Base-by-base conservation (phyloP, 2,888 invertebrate genomes). In the Cancer borealis region DNA sequence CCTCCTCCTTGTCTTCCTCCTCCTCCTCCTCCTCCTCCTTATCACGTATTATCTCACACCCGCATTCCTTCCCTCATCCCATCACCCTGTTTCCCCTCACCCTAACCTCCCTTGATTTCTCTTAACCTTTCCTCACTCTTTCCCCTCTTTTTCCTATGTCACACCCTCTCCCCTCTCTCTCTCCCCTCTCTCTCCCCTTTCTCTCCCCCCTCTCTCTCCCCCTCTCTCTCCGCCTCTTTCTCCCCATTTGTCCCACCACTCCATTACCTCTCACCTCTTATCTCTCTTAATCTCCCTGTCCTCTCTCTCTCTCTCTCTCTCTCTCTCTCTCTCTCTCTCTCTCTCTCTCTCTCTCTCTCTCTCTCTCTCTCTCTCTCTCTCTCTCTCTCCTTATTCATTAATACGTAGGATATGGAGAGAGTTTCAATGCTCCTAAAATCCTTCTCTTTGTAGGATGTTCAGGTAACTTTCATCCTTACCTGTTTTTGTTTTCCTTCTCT, bases 131-230 rank as follows among this genome's bases (percentile, higher is more conserved):
- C 73, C 73, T 73, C n/a, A n/a, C n/a, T 17, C 54, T 46, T 8
- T 88, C 88, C 5, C 39, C 12, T 21, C 30, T 17, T n/a, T 17
- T 21, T 5, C 21, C 45, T 26, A 6, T 73, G 73, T 92, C 45
- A 17, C 92, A 21, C n/a, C 47, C 73, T 60, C 47, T 90, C 46
- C 47, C 47, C 26, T 21, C 12, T 21, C 26, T 14, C 26, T 14
- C 14, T n/a, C 21, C 73, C 47, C 26, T 73, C 92, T 92, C 45
- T 45, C 92, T 73, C n/a, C 47, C 73, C n/a, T 73, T 30, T 73
- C n/a, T 10, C 17, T 73, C 17, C 91, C 46, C 5, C n/a, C 54
- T 73, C 45, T 30, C 46, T 45, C 45, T 45, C 12, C 21, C 45
- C 10, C 73, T 91, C 91, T 14, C 21, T 45, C 73, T 73, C 92